Conservation (phyloP, 2,888 invertebrate genomes). For the Cryptophagus acutangulus region DNA sequence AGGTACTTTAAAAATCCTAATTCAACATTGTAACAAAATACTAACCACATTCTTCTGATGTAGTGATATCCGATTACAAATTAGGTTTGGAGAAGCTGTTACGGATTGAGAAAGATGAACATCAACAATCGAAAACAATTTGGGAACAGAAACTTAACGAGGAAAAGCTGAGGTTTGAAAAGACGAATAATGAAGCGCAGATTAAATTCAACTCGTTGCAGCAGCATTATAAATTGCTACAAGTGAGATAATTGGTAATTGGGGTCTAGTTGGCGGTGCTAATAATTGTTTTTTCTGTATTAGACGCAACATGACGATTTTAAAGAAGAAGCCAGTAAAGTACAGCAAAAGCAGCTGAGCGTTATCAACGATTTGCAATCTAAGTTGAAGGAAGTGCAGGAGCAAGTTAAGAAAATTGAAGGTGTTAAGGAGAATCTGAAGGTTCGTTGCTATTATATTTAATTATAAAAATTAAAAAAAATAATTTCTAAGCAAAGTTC, state of each 20-base stretch:
- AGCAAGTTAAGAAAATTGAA: constrained; percentile 48
- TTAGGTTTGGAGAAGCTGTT: constrained; percentile 54
- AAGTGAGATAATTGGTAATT: constrained; percentile 35
- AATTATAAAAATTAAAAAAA: too few species aligned
- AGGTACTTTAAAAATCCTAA: constrained; percentile 43
- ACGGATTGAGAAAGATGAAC: constrained; percentile 54
- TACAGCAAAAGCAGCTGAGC: constrained; percentile 49
- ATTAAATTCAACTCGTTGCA: constrained; percentile 53
- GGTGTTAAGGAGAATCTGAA: constrained; percentile 45
- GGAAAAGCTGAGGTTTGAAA: constrained; percentile 50
- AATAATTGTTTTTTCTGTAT: constrained; percentile 22
- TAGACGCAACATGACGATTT: constrained; percentile 53
- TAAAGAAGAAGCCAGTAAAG: constrained; percentile 49
- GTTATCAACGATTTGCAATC: constrained; percentile 49
- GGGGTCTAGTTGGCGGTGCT: background rate
- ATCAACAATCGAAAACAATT: constrained; percentile 50
- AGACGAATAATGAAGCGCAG: constrained; percentile 50
- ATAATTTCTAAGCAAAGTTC: too few species aligned
- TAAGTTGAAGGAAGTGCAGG: constrained; percentile 49
- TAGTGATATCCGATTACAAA: constrained; percentile 58
- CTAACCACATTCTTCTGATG: constrained; percentile 12
- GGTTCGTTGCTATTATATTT: too few species aligned
- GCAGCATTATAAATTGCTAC: constrained; percentile 53
- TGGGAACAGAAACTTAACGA: constrained; percentile 50
- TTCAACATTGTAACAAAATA: constrained; percentile 3